phyloP scores from a whole-genome alignment of 2,888 invertebrate genomes.

The Desoria tigrina region DNA sequence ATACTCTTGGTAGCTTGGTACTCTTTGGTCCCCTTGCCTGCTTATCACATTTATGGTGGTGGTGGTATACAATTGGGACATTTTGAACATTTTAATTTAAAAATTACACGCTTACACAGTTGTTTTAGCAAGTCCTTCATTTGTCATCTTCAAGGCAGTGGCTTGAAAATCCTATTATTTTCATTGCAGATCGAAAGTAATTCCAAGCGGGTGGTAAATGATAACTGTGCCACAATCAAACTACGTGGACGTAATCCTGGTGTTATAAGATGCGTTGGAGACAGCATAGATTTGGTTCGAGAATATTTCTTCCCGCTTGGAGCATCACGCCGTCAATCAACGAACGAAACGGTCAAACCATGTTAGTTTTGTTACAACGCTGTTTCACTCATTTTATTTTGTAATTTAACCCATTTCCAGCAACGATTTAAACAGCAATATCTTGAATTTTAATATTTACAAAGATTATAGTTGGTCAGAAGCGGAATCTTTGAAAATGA shows the following conservation, averaged over 20 bases:
- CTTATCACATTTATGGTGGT: too few relatives aligned
- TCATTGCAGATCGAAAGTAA: constrained; percentile 38
- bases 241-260: constrained; percentile 27
- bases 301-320: constrained; percentile 46
- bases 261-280: constrained; percentile 41
- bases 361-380: constrained; percentile 27
- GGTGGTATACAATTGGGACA: too few relatives aligned
- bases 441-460: neutral
- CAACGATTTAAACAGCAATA: neutral
- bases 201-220: constrained; percentile 16
- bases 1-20: too few relatives aligned
- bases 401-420: too few relatives aligned
- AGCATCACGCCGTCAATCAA: constrained; percentile 4
- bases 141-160: too few relatives aligned
- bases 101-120: too few relatives aligned
- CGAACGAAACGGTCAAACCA: constrained; percentile 17
- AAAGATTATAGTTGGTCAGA: constrained; percentile 43
- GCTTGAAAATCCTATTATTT: too few relatives aligned
- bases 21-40: too few relatives aligned
- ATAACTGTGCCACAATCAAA: constrained; percentile 28
- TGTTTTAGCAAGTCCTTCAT: too few relatives aligned
- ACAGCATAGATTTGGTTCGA: constrained; percentile 41
- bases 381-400: too few relatives aligned
- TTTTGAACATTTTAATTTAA: too few relatives aligned
- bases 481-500: constrained; percentile 41